Evolutionary conservation across 2,113 vertebrate species (phyloP), one percentile per base, ranked within the genome.

Genomic region (Esox niger): DNA sequence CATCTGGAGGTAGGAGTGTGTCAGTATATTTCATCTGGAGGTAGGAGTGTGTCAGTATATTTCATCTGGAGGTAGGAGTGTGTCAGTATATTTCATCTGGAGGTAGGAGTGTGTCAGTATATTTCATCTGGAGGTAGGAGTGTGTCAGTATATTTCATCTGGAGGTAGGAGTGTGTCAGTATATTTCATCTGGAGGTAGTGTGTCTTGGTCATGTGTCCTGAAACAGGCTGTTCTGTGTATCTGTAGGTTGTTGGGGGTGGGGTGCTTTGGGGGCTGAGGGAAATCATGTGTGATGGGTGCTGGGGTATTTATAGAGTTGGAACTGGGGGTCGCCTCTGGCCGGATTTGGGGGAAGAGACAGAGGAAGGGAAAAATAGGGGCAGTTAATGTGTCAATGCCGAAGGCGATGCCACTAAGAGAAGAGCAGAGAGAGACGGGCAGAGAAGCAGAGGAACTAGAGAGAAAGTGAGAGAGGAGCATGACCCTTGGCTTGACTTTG

Each of bases 201-300:
- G n/a, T n/a, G n/a, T n/a, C n/a, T 49, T 35, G 33, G 33, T 10
- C 4, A 15, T 43, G 35, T 43, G 35, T 43, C 35, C 17, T 10
- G 17, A 15, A 43, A 10, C 35, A 15, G 35, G 3, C 13, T 43
- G 11, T 43, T 13, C 35, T 43, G 35, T 43, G 13, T 43, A 3
- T 15, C 35, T 38, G 35, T 38, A 13, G 8, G 35, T 38, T 9
- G 13, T 9, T 10, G 11, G 21, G 49, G 8, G 2, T 54, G 49
- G 6, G 21, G 21, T 10, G 27, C 26, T 5, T 17, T 27, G 25
- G 57, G 57, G 1, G 27, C 56, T 30, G 56, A 17, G 56, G 56
- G 26, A 47, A 63, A 63, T 26, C 46, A 35, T 47, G 62, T 64
- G 38, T 64, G 35, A 64, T 43, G 31, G 20, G 59, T 61, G 35